Evolutionary conservation across 1,140 invertebrate species (phyloP).

Genomic region (Homalodisca vitripennis): DNA sequence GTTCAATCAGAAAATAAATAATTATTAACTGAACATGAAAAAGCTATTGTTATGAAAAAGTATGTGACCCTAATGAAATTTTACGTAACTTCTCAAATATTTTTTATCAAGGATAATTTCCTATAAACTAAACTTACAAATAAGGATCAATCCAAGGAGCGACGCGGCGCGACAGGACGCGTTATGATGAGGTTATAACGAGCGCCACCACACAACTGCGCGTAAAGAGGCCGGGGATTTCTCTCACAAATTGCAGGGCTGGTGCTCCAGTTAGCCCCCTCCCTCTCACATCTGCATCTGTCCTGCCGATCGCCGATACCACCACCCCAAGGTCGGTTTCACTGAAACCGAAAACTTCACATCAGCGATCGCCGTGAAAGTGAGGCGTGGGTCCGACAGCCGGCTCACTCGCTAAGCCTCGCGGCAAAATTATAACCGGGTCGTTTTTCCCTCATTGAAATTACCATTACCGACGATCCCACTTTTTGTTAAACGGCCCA

Average conservation of each 20-base stretch:
- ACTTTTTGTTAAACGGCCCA: background rate
- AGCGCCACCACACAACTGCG: slow-evolving; percentile 1
- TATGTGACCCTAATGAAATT: too few relatives aligned
- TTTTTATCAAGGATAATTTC: too few relatives aligned
- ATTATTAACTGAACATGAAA: too few relatives aligned
- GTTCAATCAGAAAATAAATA: too few relatives aligned
- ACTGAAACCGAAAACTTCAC: background rate
- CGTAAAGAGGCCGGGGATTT: slow-evolving; percentile 19
- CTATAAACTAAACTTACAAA: background rate
- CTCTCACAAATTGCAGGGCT: slow-evolving; percentile 11
- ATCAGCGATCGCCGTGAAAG: background rate
- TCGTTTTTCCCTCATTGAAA: background rate
- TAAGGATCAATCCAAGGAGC: background rate
- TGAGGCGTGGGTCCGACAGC: slow-evolving; percentile 10
- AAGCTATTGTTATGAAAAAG: too few relatives aligned
- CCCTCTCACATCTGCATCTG: too few relatives aligned
- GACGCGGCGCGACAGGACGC: background rate
- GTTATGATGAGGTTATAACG: background rate
- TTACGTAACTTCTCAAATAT: too few relatives aligned
- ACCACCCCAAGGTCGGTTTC: slow-evolving; percentile 5
- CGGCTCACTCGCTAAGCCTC: background rate
- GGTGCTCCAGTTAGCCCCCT: slow-evolving; percentile 20
- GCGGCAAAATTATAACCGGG: background rate
- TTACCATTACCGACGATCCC: background rate
- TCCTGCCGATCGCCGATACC: background rate